Evolutionary conservation across 2,797 vertebrate genomes (phyloP), one percentile per base, ranked within the genome.

Genomic region (Anguilla marmorata): DNA sequence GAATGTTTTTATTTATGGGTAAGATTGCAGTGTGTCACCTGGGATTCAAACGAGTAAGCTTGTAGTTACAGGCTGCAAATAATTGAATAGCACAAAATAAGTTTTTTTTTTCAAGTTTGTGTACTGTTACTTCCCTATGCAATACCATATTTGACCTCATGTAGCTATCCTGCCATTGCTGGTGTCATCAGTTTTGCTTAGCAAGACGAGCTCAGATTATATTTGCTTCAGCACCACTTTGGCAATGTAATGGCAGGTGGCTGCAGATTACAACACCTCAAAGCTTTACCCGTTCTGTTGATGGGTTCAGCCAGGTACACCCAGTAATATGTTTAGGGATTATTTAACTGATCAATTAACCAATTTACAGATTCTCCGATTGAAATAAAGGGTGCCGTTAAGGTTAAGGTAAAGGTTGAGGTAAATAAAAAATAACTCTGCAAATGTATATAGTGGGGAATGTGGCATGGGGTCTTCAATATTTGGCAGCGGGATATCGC

Each of bases 401-500:
- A 45, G 41, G 41, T 45, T 45, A 45, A 45, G 41, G 41, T 45
- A 45, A 45, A 45, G 41, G 41, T 45, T 45, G 3, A 45, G 41
- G 41, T 4, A 45, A 45, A 45, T 45, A 45, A 45, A 45, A 45
- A 45, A 45, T 45, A 45, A 45, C 41, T 45, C 41, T 45, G 41
- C 41, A 45, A 45, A 45, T 45, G 41, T 45, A 45, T 45, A 45
- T 5, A 45, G 41, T 45, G 41, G 41, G 50, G 11, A 52, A 52
- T 52, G 9, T 52, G 50, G 50, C 50, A 52, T 8, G 7, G 50
- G 7, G 11, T 52, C 50, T 52, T 52, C 50, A 52, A 12, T 88
- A 79, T 85, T 24, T 27, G 14, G 24, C 41, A 88, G 85, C 27
- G 82, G 79, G n/a, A 63, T 79, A 27, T 19, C 74, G 37, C 41